Percentiles rank a stretch among this genome's conserved stretches.
Conservation (phyloP, 1,140 invertebrate genomes). For the Cyclina sinensis region DNA sequence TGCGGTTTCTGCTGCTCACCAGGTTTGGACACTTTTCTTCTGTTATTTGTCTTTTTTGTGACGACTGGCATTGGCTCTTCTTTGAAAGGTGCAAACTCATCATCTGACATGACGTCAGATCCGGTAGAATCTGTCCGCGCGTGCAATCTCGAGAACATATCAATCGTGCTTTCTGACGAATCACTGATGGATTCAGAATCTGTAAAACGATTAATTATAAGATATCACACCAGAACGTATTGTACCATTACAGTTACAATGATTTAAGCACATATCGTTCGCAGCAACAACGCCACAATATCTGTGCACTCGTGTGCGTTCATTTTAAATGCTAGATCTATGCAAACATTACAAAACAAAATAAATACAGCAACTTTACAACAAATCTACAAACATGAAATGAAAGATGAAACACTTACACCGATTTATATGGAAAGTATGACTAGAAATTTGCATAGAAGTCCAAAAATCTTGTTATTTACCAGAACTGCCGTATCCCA, state of each 20-base stretch:
- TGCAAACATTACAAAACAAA: no score
- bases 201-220: slow-evolving; percentile 12
- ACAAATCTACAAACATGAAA: no score
- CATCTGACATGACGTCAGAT: slow-evolving; percentile 54
- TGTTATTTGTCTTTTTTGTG: slow-evolving; percentile 34
- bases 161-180: not conserved
- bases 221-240: not conserved
- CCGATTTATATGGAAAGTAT: no score
- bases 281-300: no score
- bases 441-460: slow-evolving; percentile 28
- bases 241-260: no score
- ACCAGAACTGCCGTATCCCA: slow-evolving; percentile 28
- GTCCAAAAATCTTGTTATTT: slow-evolving; percentile 19
- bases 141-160: not conserved
- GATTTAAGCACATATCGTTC: no score
- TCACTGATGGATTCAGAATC: slow-evolving; percentile 57
- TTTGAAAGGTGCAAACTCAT: slow-evolving; percentile 56
- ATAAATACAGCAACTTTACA: no score
- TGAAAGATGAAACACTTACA: no score
- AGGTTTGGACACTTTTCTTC: slow-evolving; percentile 30
- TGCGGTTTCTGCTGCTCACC: slow-evolving; percentile 50
- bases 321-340: no score
- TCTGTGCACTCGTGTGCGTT: no score
- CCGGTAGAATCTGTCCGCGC: slow-evolving; percentile 26
- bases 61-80: not conserved